These are phyloP conservation scores for Channa argus DNA, from an alignment of 2,113 vertebrate genomes.

Conservation along the genomic window DNA sequence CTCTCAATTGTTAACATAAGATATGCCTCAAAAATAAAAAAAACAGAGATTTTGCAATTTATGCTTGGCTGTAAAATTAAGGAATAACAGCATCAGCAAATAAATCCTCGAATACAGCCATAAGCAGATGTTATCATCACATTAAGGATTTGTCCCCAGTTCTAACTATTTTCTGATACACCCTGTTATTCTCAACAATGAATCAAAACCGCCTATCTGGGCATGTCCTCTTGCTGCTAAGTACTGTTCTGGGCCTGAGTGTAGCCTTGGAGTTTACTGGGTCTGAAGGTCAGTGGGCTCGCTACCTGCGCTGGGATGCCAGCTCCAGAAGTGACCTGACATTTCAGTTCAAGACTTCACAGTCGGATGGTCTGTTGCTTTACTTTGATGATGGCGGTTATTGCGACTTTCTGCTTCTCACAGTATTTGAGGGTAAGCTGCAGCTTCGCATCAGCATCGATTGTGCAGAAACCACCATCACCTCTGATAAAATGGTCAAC, in stretches of 20 bases:
- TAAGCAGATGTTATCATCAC: constrained; percentile 68
- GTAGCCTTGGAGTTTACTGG: constrained; percentile 94
- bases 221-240: constrained; percentile 87
- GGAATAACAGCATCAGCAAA: constrained; percentile 66
- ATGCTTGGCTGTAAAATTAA: constrained; percentile 48
- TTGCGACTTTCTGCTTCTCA: constrained; percentile 95
- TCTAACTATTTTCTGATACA: constrained; percentile 27
- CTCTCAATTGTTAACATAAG: constrained; percentile 49
- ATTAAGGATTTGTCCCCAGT: constrained; percentile 60
- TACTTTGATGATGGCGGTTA: constrained; percentile 96
- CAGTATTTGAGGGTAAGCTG: constrained; percentile 87
- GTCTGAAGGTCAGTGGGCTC: constrained; percentile 94
- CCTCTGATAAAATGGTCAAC: constrained; percentile 88
- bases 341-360: constrained; percentile 94
- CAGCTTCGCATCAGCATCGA: constrained; percentile 93
- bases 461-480: constrained; percentile 90
- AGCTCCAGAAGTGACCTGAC: constrained; percentile 94
- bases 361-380: constrained; percentile 91
- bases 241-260: constrained; percentile 87
- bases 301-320: constrained; percentile 97
- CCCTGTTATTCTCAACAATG: constrained; percentile 80
- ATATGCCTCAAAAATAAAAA: constrained; percentile 34
- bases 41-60: constrained; percentile 51
- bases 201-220: constrained; percentile 85
- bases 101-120: constrained; percentile 44